phyloP scores from a whole-genome alignment of 1,140 invertebrate species.

The Brachionus sp. region DNA sequence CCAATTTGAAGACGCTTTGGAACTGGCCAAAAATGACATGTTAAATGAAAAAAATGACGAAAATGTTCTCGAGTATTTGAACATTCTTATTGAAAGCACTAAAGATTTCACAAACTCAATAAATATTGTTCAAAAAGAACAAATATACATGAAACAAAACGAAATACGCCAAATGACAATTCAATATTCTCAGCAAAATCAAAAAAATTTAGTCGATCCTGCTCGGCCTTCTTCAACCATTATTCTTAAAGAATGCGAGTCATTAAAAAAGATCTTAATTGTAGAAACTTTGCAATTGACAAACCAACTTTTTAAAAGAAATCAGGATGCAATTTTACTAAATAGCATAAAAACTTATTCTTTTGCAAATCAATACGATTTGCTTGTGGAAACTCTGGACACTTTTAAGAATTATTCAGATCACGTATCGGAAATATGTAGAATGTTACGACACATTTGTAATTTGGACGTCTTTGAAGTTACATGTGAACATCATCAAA shows the following conservation, averaged over 20 bases:
- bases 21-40: conserved; percentile 35
- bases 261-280: conserved; percentile 15
- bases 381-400: background rate
- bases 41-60: conserved; percentile 5
- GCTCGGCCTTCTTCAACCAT: background rate
- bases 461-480: conserved; percentile 16
- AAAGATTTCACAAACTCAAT: conserved; percentile 99
- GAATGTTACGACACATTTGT: conserved; percentile 74
- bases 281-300: conserved; percentile 4
- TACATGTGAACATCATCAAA: conserved; percentile 41
- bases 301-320: conserved; percentile 17
- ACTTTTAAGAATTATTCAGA: conserved; percentile 5
- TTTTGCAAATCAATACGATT: conserved; percentile 6
- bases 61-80: conserved; percentile 65
- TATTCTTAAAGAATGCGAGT: conserved; percentile 4
- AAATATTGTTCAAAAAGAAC: conserved; percentile 91
- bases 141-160: conserved; percentile 83
- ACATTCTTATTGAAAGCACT: conserved; percentile 85
- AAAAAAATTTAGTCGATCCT: background rate
- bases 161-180: conserved; percentile 50
- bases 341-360: conserved; percentile 29
- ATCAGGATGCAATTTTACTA: conserved; percentile 28
- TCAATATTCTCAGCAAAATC: background rate
- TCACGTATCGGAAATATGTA: conserved; percentile 56
- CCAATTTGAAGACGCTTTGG: conserved; percentile 67